Conservation (phyloP, 2,797 vertebrate genomes). For the Morelia viridis region DNA sequence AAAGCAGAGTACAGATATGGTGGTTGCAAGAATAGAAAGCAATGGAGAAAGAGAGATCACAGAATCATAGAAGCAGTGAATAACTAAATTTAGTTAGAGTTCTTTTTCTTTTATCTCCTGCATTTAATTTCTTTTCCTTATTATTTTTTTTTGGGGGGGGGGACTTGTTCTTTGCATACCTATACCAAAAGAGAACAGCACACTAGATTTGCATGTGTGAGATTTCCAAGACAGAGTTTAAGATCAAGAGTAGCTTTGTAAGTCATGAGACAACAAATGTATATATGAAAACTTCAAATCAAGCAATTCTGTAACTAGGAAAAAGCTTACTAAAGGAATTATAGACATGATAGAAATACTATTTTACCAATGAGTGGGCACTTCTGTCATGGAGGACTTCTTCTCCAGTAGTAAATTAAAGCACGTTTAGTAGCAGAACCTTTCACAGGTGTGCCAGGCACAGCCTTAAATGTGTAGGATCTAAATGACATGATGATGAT, state of each 20-base stretch:
- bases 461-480: background rate
- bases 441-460: too few species aligned
- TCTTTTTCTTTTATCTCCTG: background rate
- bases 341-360: background rate
- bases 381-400: background rate
- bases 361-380: background rate
- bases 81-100: background rate
- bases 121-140: background rate
- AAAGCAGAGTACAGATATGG: background rate
- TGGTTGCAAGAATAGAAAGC: background rate
- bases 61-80: background rate
- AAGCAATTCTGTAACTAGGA: background rate
- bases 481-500: background rate
- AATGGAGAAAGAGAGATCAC: background rate
- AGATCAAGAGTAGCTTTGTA: background rate
- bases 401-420: background rate
- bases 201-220: background rate
- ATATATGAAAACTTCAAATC: background rate
- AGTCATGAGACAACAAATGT: background rate
- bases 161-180: background rate
- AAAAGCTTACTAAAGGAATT: background rate
- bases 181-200: background rate
- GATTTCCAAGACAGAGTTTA: background rate
- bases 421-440: background rate
- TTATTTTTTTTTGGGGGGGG: background rate